phyloP scores from a whole-genome alignment of 2,888 invertebrate genomes.

The Cactoblastis cactorum region DNA sequence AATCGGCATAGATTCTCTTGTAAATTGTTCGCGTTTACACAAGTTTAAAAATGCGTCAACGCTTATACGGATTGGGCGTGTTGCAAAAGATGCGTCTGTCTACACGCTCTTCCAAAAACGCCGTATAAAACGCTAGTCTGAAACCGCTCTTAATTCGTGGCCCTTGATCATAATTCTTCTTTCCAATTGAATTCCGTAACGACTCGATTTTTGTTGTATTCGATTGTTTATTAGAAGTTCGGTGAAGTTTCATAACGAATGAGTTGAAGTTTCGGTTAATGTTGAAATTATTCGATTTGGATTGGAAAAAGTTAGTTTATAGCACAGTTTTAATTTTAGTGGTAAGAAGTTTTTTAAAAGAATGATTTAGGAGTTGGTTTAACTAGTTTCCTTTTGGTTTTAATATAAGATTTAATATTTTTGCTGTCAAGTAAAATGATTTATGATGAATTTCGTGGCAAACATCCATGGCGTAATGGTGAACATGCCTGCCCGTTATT shows the following conservation, averaged over 20 bases:
- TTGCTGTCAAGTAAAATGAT: too few species aligned
- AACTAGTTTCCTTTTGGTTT: background rate
- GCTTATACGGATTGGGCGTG: too few species aligned
- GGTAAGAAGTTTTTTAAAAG: background rate
- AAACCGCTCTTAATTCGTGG: constrained; percentile 40
- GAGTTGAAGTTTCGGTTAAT: constrained; percentile 20
- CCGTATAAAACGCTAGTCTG: too few species aligned
- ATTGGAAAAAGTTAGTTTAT: constrained; percentile 20
- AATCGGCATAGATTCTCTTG: too few species aligned
- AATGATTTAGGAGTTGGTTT: background rate
- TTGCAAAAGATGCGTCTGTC: too few species aligned
- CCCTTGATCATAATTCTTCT: constrained; percentile 30
- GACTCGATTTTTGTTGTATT: constrained; percentile 19
- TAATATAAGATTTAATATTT: background rate
- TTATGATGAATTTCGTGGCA: too few species aligned
- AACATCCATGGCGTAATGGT: too few species aligned
- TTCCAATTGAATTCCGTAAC: constrained; percentile 24
- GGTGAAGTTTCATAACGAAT: constrained; percentile 7
- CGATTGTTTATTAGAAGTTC: constrained; percentile 19
- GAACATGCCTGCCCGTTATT: too few species aligned
- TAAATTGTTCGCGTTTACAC: too few species aligned
- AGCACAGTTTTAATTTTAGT: background rate
- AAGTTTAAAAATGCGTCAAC: too few species aligned
- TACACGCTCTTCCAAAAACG: too few species aligned
- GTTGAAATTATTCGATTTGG: constrained; percentile 11